Evolutionary conservation across 1,140 invertebrate species (phyloP).

Genomic region (Pemphigus obesinymphae): DNA sequence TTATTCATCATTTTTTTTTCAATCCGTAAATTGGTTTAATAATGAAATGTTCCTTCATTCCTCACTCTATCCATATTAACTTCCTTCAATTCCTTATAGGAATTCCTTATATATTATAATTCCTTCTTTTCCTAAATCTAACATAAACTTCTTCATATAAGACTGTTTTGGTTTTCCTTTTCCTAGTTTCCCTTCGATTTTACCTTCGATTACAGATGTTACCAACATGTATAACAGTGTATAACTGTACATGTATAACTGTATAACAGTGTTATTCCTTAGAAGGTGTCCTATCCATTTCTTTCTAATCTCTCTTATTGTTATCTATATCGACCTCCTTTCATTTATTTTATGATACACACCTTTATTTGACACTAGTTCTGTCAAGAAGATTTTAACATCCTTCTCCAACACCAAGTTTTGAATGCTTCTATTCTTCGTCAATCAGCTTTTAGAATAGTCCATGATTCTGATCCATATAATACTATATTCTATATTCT

Average conservation of each 20-base stretch:
- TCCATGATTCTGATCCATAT: not conserved
- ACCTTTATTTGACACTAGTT: not conserved
- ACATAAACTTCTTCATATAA: not conserved
- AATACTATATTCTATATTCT: not conserved
- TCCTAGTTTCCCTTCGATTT: too few relatives aligned
- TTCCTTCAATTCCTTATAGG: not conserved
- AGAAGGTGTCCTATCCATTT: not conserved
- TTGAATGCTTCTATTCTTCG: not conserved
- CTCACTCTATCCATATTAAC: constrained; percentile 6
- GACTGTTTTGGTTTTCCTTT: not conserved
- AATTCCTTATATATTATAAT: too few relatives aligned
- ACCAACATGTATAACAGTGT: too few relatives aligned
- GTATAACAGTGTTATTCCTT: not conserved
- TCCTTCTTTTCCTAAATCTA: not conserved
- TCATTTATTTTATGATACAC: not conserved
- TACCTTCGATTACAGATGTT: not conserved
- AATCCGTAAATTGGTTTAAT: not conserved
- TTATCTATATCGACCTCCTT: not conserved
- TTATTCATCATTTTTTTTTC: too few relatives aligned
- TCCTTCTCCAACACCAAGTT: not conserved
- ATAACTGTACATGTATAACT: too few relatives aligned
- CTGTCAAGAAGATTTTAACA: not conserved
- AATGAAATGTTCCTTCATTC: not conserved
- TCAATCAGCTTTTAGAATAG: not conserved
- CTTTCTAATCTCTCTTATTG: not conserved